These are phyloP conservation scores for Acipenser oxyrinchus DNA, from an alignment of 2,797 vertebrate species.

Conservation along the genomic window DNA sequence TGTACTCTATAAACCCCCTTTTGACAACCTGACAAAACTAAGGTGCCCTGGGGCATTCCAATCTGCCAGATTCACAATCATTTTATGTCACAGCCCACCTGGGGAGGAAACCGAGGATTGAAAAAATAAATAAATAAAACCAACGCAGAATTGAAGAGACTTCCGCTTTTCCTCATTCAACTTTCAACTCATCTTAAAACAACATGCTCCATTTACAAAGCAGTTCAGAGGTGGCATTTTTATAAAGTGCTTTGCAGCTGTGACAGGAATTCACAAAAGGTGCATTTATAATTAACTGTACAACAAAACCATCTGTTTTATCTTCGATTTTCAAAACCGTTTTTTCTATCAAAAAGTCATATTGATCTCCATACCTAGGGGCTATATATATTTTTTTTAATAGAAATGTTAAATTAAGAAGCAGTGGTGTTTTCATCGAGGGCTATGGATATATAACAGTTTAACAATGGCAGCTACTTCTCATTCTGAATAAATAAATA, in stretches of 20 bases:
- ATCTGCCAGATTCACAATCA: constrained; percentile 53
- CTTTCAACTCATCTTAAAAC: constrained; percentile 57
- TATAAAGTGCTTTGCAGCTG: not conserved
- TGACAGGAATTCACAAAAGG: constrained; percentile 61
- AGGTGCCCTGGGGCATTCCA: constrained; percentile 65
- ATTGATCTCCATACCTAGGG: constrained; percentile 80
- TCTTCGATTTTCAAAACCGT: constrained; percentile 79
- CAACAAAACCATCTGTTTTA: constrained; percentile 87
- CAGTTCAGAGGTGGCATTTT: constrained; percentile 41
- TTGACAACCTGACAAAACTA: constrained; percentile 61
- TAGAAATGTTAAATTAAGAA: constrained; percentile 44
- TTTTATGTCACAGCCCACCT: constrained; percentile 55
- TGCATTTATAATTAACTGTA: constrained; percentile 78
- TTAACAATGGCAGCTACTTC: too few species aligned
- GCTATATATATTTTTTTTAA: constrained; percentile 47
- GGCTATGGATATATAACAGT: constrained; percentile 9
- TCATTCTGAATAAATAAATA: too few species aligned
- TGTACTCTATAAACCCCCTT: constrained; percentile 35
- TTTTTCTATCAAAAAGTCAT: constrained; percentile 81
- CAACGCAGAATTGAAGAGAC: constrained; percentile 44
- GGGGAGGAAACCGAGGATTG: constrained; percentile 44
- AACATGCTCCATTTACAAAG: constrained; percentile 46
- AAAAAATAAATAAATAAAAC: constrained; percentile 26
- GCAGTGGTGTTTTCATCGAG: constrained; percentile 46
- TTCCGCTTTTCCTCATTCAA: constrained; percentile 45